These are phyloP conservation scores for Hapalemur alaotrensis DNA, from an alignment of 2,797 vertebrate genomes.

Conservation along the genomic window DNA sequence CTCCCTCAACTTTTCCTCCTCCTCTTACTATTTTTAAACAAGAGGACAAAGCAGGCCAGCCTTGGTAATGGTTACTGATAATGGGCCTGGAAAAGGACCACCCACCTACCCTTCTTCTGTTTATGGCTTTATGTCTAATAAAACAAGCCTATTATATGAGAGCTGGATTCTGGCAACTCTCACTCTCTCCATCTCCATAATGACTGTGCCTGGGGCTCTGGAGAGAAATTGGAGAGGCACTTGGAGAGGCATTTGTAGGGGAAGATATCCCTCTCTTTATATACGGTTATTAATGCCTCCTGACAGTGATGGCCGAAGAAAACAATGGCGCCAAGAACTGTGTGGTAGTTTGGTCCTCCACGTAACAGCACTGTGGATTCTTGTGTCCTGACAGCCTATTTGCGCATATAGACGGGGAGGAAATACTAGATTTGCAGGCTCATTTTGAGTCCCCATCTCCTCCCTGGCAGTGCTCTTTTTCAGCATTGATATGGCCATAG, in stretches of 20 bases:
- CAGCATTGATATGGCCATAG: fast-evolving
- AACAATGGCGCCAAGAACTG: neutral
- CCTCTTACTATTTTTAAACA: constrained; percentile 62
- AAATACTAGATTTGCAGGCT: neutral
- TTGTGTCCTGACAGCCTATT: no score
- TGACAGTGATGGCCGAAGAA: neutral
- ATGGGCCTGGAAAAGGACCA: neutral
- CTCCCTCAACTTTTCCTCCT: neutral
- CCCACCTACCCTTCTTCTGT: neutral
- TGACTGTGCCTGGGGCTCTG: neutral
- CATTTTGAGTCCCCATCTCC: neutral
- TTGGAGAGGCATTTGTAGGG: neutral
- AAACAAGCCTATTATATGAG: neutral
- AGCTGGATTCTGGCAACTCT: neutral
- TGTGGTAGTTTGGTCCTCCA: neutral
- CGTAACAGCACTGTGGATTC: fast-evolving
- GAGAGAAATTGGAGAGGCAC: neutral
- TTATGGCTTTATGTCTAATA: neutral
- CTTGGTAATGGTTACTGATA: constrained; percentile 33
- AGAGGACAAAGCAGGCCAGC: neutral
- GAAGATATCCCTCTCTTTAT: neutral
- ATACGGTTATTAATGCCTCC: neutral
- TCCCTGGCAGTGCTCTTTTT: neutral
- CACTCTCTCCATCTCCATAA: neutral
- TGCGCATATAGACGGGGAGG: no score